Evolutionary conservation across 2,888 invertebrate genomes (phyloP), one percentile per base, ranked within the genome.

Genomic region (Microplitis deprimator): DNA sequence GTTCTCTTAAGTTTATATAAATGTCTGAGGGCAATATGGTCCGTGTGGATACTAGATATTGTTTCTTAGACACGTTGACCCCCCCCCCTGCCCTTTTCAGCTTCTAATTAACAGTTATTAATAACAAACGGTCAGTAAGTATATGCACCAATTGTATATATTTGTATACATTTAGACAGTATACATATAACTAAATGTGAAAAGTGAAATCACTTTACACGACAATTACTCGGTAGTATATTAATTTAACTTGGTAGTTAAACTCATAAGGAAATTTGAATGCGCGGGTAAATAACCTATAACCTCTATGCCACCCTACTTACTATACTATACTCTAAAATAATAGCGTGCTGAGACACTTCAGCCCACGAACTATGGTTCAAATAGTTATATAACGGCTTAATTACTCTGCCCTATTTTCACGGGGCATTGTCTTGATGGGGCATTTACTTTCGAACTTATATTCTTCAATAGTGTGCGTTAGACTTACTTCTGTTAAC

Each of bases 341-440:
- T 77, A 75, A 68, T 70, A 40, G 59, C 59, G 64, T 62, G 40
- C 68, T 41, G 79, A 79, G 81, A 74, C 80, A 78, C 75, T 81
- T 77, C 77, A 80, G 80, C 81, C 82, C 81, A 82, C 81, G 82
- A 83, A 82, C 83, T 82, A 65, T 81, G 59, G 75, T 78, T 84
- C 84, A 83, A 84, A 83, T 82, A 81, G 83, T 88, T 88, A 89
- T 89, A 89, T 87, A 88, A 89, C 85, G 83, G 82, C 85, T 89
- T 88, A 88, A 88, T 88, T 88, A 87, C 88, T 86, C 84, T 89
- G 89, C 83, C 89, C 88, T 84, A 87, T 88, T 89, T 88, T 87
- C 86, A 83, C 84, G 85, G 84, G 83, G 86, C 85, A 88, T 88
- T 88, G 88, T 88, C 87, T 88, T 84, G 86, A 84, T 82, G 86